Percentiles rank a stretch among this genome's conserved stretches.
Evolutionary conservation across 2,113 vertebrate species (phyloP).

Genomic region (Leptocoma aspasia): DNA sequence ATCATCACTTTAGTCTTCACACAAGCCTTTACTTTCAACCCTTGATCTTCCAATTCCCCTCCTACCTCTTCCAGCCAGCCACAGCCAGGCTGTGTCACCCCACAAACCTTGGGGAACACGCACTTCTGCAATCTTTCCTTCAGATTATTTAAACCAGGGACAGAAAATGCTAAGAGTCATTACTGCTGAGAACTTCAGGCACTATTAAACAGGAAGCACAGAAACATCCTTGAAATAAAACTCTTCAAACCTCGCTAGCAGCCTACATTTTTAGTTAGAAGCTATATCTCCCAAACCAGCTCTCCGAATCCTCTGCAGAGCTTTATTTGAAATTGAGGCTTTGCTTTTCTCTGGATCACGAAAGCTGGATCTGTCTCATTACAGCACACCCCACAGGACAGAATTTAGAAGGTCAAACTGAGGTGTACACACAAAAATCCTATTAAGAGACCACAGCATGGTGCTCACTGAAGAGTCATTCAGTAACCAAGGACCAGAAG

Average conservation of each 20-base stretch:
- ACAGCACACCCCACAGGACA: neutral
- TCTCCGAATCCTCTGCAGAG: neutral
- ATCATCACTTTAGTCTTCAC: neutral
- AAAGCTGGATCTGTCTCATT: neutral
- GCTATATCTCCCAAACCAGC: neutral
- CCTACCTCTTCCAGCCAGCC: neutral
- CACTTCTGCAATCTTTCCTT: neutral
- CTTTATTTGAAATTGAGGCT: neutral
- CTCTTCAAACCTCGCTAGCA: neutral
- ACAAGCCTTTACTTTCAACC: neutral
- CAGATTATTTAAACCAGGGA: neutral
- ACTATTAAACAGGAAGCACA: neutral
- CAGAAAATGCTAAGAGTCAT: neutral
- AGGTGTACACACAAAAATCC: constrained; percentile 27
- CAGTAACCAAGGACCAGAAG: neutral
- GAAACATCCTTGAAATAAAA: neutral
- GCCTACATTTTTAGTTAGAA: neutral
- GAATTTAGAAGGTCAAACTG: neutral
- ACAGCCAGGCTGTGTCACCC: neutral
- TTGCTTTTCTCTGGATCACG: neutral
- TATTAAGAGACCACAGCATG: constrained; percentile 46
- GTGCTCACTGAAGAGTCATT: neutral
- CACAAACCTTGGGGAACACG: neutral
- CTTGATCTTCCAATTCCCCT: neutral
- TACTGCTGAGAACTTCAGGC: neutral